Conservation (phyloP, 2,797 vertebrate species). For the Sebastes itinus region DNA sequence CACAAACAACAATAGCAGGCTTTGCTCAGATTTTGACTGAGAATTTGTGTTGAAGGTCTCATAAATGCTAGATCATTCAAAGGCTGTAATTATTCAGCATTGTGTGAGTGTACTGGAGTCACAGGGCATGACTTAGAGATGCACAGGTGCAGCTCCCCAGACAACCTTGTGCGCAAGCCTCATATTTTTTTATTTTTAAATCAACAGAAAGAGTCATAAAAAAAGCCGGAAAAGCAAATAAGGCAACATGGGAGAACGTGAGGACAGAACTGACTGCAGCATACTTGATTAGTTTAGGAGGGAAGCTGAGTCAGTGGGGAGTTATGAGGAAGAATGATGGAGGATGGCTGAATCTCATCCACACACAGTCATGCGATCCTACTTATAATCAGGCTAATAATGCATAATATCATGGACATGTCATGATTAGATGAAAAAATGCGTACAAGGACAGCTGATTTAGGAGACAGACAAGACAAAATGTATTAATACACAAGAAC, state of each 20-base stretch:
- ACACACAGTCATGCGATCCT: neutral
- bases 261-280: neutral
- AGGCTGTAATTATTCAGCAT: conserved; percentile 2
- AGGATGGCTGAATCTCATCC: neutral
- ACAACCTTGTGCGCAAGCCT: neutral
- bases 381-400: neutral
- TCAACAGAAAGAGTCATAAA: neutral
- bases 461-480: neutral
- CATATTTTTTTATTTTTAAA: neutral
- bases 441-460: neutral
- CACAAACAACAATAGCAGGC: neutral
- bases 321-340: neutral
- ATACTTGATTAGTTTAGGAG: neutral
- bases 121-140: neutral
- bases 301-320: neutral
- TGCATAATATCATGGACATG: neutral
- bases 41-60: neutral
- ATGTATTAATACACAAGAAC: neutral
- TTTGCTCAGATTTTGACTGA: neutral
- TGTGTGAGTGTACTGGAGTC: neutral
- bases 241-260: neutral
- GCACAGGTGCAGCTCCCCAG: neutral
- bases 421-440: neutral
- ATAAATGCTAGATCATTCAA: neutral
- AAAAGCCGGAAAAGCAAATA: neutral